phyloP scores from a whole-genome alignment of 2,113 vertebrate species.

The Chaetops frenatus region DNA sequence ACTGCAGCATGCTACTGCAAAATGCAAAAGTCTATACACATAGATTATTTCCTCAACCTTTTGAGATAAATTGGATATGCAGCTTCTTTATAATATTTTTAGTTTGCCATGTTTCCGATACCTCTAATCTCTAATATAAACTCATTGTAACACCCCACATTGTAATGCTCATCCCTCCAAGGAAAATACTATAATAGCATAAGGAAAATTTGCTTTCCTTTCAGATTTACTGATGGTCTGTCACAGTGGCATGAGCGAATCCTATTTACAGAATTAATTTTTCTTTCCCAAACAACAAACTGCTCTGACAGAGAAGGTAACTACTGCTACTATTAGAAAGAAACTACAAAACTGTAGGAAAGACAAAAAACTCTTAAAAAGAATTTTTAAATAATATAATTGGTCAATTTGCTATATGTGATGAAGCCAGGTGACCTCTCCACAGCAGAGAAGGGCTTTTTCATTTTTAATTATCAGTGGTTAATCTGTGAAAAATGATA shows the following conservation, averaged over 20 bases:
- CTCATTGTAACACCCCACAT: neutral
- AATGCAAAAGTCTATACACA: neutral
- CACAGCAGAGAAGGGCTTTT: neutral
- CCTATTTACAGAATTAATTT: neutral
- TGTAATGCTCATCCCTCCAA: neutral
- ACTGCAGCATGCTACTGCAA: neutral
- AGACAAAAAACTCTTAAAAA: neutral
- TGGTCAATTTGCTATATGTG: neutral
- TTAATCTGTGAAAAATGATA: neutral
- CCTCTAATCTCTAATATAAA: neutral
- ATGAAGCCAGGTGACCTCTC: neutral
- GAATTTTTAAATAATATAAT: neutral
- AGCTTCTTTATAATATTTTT: neutral
- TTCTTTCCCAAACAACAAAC: neutral
- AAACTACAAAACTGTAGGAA: neutral
- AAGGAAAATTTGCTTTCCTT: neutral
- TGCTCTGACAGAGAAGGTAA: neutral
- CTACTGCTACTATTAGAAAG: neutral
- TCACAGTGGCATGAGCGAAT: neutral
- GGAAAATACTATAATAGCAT: neutral
- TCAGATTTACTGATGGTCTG: neutral
- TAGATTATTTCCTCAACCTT: neutral
- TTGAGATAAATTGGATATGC: neutral
- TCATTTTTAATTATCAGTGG: neutral
- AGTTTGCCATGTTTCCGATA: neutral